Base-by-base conservation (phyloP, 2,888 invertebrate species). In the Sminthurides aquaticus region DNA sequence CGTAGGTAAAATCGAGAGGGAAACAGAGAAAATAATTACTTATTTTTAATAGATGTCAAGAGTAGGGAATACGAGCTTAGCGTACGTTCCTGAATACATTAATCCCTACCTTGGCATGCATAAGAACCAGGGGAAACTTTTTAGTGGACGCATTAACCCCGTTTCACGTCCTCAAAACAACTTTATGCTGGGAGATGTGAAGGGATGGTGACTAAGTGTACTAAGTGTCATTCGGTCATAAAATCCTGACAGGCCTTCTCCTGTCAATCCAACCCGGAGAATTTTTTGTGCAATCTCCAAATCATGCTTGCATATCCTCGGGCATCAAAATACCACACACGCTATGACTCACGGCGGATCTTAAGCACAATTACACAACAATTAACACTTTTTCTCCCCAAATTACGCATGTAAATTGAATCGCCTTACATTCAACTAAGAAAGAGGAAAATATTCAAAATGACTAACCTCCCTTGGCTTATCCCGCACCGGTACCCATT, bases 361-460 rank as follows among this genome's bases (percentile, higher is more conserved):
- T 52, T 8, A 15, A 52, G 22, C 5, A 52, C 8, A 34, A 52
- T 52, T 52, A 52, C 52, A 52, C 52, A 52, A 52, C 52, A 52
- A 52, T 52, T 52, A 52, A 22, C 52, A 20, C 52, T 52, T 52
- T 52, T 52, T 52, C 52, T 18, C 20, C 5, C 52, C 5, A 20
- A 8, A 22, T 52, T 52, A 52, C 52, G 52, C 52, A 52, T 52
- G 52, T 52, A 52, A 52, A 52, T 43, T 52, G 52, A 52, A 52
- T 5, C 52, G 43, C 5, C 52, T 52, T 20, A 52, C 52, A 5
- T 20, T 34, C 43, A 34, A 34, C 15, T n/a, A n/a, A n/a, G n/a
- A n/a, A n/a, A n/a, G n/a, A n/a, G n/a, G n/a, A n/a, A n/a, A n/a
- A n/a, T n/a, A n/a, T n/a, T n/a, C n/a, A n/a, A n/a, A n/a, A n/a